Conservation (phyloP, 2,113 vertebrate genomes). For the Pleuronectes platessa region DNA sequence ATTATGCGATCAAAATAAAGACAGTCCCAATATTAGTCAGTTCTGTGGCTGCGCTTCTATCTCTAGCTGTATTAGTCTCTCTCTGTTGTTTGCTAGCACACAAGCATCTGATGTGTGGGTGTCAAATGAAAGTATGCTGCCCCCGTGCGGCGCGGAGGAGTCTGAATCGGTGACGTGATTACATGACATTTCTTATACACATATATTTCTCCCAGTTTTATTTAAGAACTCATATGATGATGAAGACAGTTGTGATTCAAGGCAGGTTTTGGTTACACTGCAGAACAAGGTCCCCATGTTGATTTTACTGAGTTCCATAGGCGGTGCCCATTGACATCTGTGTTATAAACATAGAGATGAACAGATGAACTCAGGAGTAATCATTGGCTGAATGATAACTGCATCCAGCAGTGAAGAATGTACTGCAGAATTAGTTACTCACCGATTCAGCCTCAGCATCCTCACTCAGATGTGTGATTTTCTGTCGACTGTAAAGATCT, state of each 20-base stretch:
- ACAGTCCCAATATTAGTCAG: background rate
- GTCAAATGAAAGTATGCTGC: background rate
- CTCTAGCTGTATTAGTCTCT: background rate
- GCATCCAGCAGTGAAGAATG: background rate
- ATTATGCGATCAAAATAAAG: background rate
- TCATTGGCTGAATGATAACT: background rate
- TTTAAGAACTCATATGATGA: background rate
- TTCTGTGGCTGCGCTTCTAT: background rate
- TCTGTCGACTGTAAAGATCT: conserved; percentile 85
- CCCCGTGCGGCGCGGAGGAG: conserved; percentile 40
- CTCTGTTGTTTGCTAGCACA: conserved; percentile 29
- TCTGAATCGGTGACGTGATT: background rate
- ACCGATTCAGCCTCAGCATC: conserved; percentile 77
- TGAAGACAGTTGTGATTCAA: background rate
- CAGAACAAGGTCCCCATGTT: background rate
- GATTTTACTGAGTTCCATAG: conserved; percentile 65
- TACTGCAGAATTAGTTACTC: conserved; percentile 29
- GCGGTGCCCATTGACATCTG: conserved; percentile 53
- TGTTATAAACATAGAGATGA: background rate
- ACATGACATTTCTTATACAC: background rate
- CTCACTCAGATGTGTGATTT: conserved; percentile 85
- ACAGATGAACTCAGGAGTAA: background rate
- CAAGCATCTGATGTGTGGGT: background rate
- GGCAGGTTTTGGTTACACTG: background rate
- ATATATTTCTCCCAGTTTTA: background rate